Conservation (phyloP, 2,797 vertebrate genomes). For the Alauda arvensis region DNA sequence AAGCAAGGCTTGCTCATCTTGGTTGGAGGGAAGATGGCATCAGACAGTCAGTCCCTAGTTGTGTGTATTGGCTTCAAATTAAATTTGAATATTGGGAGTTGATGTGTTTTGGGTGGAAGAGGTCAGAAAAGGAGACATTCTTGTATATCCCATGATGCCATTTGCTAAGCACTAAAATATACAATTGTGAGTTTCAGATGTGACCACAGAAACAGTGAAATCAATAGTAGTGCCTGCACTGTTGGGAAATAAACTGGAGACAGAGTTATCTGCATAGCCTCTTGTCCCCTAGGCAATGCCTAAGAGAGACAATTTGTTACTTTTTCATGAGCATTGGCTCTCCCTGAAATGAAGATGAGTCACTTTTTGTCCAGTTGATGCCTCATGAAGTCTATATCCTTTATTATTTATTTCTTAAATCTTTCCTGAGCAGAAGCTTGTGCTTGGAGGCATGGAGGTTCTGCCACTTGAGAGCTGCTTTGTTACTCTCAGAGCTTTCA, state of each 20-base stretch:
- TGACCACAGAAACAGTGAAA: background rate
- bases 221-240: background rate
- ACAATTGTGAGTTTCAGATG: background rate
- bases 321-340: background rate
- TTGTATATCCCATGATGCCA: background rate
- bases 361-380: background rate
- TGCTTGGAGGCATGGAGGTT: background rate
- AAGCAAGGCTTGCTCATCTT: background rate
- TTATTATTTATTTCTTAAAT: background rate
- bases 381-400: background rate
- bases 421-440: background rate
- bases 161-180: background rate
- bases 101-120: background rate
- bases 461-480: background rate
- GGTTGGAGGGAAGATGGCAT: background rate
- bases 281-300: background rate
- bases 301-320: background rate
- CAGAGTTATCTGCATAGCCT: background rate
- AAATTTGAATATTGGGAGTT: background rate
- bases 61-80: background rate
- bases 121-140: background rate
- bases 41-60: background rate
- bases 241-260: background rate
- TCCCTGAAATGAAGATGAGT: background rate
- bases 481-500: background rate